Conservation (phyloP, 2,113 vertebrate species). For the Seriola dumerili region DNA sequence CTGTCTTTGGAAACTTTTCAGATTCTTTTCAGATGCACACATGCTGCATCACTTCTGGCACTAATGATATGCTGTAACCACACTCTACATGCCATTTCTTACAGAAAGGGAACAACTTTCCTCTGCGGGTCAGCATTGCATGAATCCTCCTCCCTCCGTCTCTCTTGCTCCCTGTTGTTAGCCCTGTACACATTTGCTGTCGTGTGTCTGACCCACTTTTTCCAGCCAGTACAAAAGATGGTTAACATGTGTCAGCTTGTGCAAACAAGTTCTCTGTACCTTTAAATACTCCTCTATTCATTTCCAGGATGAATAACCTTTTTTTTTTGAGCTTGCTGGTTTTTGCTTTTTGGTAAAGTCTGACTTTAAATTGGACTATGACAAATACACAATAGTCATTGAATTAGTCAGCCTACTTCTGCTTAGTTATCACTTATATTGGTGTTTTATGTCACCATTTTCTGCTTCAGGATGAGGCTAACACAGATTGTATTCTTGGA, state of each 20-base stretch:
- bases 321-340: neutral
- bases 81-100: slow-evolving; percentile 32
- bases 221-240: slow-evolving; percentile 73
- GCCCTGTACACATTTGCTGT: slow-evolving; percentile 53
- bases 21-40: slow-evolving; percentile 22
- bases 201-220: slow-evolving; percentile 73
- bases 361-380: slow-evolving; percentile 23
- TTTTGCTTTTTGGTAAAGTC: slow-evolving; percentile 42
- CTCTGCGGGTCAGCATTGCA: slow-evolving; percentile 57
- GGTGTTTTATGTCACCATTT: slow-evolving; percentile 26
- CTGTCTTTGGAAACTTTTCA: neutral
- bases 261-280: slow-evolving; percentile 70
- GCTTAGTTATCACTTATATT: slow-evolving; percentile 12
- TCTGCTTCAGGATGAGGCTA: slow-evolving; percentile 15
- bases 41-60: slow-evolving; percentile 46
- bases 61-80: slow-evolving; percentile 47
- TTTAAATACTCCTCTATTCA: slow-evolving; percentile 61
- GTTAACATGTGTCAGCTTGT: slow-evolving; percentile 74
- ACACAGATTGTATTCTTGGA: slow-evolving; percentile 43
- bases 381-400: slow-evolving; percentile 29
- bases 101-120: slow-evolving; percentile 32
- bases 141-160: slow-evolving; percentile 39
- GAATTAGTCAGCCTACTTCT: slow-evolving; percentile 30
- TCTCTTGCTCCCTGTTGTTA: slow-evolving; percentile 55
- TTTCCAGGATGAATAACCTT: slow-evolving; percentile 42